Percentiles rank a stretch among this genome's conserved stretches.
Conservation (phyloP, 2,113 vertebrate genomes). For the Cricetomys ansorgei region DNA sequence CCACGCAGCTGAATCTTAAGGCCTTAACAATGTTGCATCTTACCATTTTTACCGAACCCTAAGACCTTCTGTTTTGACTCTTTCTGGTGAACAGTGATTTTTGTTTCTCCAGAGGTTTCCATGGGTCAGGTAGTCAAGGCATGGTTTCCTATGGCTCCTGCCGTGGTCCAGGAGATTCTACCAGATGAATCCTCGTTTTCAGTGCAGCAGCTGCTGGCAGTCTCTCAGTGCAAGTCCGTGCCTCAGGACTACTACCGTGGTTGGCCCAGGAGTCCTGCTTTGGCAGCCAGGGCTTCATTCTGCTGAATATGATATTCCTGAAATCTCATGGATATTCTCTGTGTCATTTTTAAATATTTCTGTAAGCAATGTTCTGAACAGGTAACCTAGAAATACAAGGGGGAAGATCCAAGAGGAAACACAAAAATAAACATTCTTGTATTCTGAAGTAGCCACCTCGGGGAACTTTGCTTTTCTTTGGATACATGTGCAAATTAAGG, state of each 20-base stretch:
- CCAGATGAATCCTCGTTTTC: conserved; percentile 15
- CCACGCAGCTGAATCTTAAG: conserved; percentile 64
- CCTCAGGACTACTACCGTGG: conserved; percentile 86
- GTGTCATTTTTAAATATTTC: conserved; percentile 99
- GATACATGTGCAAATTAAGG: conserved; percentile 34
- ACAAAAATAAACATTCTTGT: conserved; percentile 31
- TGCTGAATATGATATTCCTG: conserved; percentile 99
- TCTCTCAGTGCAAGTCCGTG: conserved; percentile 1
- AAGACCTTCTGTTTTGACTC: conserved; percentile 63
- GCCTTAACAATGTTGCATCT: conserved; percentile 67
- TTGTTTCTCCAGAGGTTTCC: conserved; percentile 51
- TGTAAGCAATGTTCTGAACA: conserved; percentile 98
- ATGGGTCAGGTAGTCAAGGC: conserved; percentile 65
- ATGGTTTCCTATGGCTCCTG: conserved; percentile 50
- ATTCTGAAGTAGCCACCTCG: conserved; percentile 47
- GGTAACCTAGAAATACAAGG: conserved; percentile 87
- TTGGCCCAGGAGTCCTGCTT: conserved; percentile 94
- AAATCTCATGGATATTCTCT: conserved; percentile 99
- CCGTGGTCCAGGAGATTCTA: conserved; percentile 54
- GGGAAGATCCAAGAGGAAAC: conserved; percentile 57
- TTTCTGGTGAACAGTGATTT: conserved; percentile 67
- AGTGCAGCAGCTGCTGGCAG: conserved; percentile 56
- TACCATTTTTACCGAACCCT: conserved; percentile 51
- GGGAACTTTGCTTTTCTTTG: conserved; percentile 20
- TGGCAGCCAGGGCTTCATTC: conserved; percentile 97